These are phyloP conservation scores for Scaptomyza graminum DNA, from an alignment of 1,140 invertebrate species.

Conservation along the genomic window DNA sequence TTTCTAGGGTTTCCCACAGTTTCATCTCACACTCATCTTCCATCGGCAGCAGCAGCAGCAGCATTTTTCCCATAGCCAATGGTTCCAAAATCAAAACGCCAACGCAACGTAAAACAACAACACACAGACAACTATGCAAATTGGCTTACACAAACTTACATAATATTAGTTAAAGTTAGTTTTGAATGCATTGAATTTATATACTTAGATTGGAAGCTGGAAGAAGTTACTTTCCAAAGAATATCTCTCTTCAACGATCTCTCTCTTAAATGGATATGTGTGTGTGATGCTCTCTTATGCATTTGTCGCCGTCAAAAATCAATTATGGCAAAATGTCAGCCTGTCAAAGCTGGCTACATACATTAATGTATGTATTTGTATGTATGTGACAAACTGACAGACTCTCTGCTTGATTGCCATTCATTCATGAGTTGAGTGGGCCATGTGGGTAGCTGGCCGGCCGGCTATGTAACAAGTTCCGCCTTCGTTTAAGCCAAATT, in stretches of 20 bases:
- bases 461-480: constrained; percentile 80
- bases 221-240: neutral
- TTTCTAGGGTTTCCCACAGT: constrained; percentile 79
- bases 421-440: constrained; percentile 73
- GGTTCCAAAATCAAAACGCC: constrained; percentile 65
- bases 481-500: constrained; percentile 80
- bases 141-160: constrained; percentile 66
- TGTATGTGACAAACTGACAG: constrained; percentile 29
- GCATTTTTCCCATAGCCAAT: constrained; percentile 70
- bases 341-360: constrained; percentile 12
- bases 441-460: constrained; percentile 70
- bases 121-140: constrained; percentile 65
- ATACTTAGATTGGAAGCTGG: too few relatives aligned
- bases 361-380: too few relatives aligned
- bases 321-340: constrained; percentile 64
- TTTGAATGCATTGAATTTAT: constrained; percentile 7
- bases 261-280: neutral
- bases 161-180: constrained; percentile 40
- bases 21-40: constrained; percentile 52
- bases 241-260: neutral
- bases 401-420: constrained; percentile 51
- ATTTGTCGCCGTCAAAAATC: constrained; percentile 77
- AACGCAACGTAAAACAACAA: constrained; percentile 52
- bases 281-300: constrained; percentile 30
- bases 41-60: constrained; percentile 39